These are phyloP conservation scores for Takifugu bimaculatus DNA, from an alignment of 2,113 vertebrate genomes.

Conservation along the genomic window DNA sequence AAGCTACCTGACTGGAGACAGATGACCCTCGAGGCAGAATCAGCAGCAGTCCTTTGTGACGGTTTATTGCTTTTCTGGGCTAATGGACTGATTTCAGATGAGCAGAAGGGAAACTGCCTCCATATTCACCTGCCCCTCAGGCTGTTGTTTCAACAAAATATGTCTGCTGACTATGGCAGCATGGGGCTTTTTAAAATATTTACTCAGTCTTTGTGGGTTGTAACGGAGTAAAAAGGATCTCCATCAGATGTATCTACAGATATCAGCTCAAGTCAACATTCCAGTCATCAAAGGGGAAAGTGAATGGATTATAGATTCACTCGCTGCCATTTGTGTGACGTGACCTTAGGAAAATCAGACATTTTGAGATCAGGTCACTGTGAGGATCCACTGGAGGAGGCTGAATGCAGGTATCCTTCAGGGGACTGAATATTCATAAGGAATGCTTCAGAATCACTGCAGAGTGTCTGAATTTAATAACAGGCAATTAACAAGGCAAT, in stretches of 20 bases:
- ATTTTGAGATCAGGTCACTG: no score
- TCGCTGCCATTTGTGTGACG: no score
- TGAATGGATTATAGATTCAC: no score
- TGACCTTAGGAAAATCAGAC: no score
- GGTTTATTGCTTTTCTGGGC: not conserved
- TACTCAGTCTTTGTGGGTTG: not conserved
- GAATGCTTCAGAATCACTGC: not conserved
- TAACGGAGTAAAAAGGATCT: not conserved
- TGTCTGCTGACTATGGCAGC: not conserved
- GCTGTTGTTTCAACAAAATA: not conserved
- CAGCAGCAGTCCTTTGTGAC: not conserved
- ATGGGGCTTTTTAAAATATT: not conserved
- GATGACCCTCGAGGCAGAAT: not conserved
- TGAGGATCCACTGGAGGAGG: no score
- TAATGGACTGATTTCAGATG: not conserved
- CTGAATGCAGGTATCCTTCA: no score
- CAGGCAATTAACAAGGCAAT: slow-evolving; percentile 10
- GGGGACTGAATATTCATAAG: not conserved
- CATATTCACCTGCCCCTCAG: not conserved
- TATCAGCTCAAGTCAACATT: no score
- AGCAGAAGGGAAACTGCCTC: not conserved
- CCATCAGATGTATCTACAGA: no score
- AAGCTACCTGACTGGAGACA: no score
- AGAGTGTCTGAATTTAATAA: not conserved
- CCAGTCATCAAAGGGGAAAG: no score